Percentiles rank a stretch among this genome's conserved stretches.
phyloP scores from a whole-genome alignment of 2,113 vertebrate species.

The Plestiodon gilberti region DNA sequence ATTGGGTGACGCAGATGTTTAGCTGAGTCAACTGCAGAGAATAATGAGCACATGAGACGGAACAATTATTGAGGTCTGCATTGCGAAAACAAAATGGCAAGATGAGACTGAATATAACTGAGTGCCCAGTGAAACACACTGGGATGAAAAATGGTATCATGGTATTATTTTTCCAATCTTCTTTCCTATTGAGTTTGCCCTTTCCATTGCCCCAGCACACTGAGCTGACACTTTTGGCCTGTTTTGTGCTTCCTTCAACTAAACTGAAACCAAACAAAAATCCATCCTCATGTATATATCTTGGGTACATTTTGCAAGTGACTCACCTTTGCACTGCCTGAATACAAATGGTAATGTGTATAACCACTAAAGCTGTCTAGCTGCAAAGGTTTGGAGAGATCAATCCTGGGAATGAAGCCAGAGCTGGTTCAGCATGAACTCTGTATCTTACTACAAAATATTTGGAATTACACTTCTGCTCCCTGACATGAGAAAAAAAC shows the following conservation, averaged over 20 bases:
- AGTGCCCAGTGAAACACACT: not conserved
- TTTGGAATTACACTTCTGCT: conserved; percentile 12
- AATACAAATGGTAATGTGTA: not conserved
- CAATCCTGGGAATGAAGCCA: not conserved
- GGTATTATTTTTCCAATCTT: not conserved
- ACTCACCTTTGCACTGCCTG: not conserved
- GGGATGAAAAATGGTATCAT: not conserved
- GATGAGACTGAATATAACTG: not conserved
- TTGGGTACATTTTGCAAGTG: not conserved
- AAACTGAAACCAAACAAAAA: conserved; percentile 10
- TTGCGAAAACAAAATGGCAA: not conserved
- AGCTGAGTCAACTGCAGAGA: not conserved
- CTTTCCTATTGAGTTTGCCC: not conserved
- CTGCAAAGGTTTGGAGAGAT: conserved; percentile 2
- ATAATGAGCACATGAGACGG: too few species aligned
- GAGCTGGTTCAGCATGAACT: conserved; percentile 3
- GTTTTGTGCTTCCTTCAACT: not conserved
- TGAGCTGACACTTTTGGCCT: not conserved
- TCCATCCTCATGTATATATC: not conserved
- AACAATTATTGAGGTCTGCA: not conserved
- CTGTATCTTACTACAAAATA: conserved; percentile 3
- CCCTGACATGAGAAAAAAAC: not conserved
- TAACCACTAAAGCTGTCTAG: not conserved
- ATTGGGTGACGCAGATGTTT: not conserved
- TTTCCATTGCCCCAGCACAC: not conserved